A percentile compares a stretch with the other conserved stretches of the same genome.
phyloP scores from a whole-genome alignment of 2,797 vertebrate genomes.

The Alca torda region DNA sequence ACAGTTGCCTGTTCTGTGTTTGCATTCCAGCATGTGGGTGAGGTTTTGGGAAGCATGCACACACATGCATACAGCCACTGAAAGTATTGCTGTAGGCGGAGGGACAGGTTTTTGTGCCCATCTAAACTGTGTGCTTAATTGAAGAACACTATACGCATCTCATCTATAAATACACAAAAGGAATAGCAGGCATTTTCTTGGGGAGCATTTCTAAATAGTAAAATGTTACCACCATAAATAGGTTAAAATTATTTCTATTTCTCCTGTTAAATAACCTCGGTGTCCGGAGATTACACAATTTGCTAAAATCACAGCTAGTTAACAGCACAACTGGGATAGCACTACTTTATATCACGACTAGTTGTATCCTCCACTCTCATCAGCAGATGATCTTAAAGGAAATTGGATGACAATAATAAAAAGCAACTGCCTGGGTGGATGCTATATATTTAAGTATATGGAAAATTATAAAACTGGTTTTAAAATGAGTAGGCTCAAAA shows the following conservation, averaged over 20 bases:
- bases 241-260: not conserved
- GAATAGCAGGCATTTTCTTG: not conserved
- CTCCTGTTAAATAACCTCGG: not conserved
- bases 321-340: not conserved
- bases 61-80: not conserved
- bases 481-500: not conserved
- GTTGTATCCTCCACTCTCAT: not conserved
- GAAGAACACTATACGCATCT: not conserved
- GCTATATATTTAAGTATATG: not conserved
- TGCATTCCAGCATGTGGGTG: conserved; percentile 60
- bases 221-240: not conserved
- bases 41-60: conserved; percentile 29
- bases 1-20: not conserved
- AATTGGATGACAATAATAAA: not conserved
- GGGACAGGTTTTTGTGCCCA: not conserved
- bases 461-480: not conserved
- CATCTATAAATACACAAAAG: not conserved
- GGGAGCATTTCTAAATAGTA: not conserved
- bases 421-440: not conserved
- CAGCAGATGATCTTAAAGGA: not conserved
- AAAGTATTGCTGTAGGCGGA: not conserved
- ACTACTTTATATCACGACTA: not conserved
- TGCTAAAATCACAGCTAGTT: not conserved
- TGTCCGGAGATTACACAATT: not conserved
- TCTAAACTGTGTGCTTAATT: not conserved